phyloP scores from a whole-genome alignment of 2,113 vertebrate species.

The Tychaedon coryphoeus region DNA sequence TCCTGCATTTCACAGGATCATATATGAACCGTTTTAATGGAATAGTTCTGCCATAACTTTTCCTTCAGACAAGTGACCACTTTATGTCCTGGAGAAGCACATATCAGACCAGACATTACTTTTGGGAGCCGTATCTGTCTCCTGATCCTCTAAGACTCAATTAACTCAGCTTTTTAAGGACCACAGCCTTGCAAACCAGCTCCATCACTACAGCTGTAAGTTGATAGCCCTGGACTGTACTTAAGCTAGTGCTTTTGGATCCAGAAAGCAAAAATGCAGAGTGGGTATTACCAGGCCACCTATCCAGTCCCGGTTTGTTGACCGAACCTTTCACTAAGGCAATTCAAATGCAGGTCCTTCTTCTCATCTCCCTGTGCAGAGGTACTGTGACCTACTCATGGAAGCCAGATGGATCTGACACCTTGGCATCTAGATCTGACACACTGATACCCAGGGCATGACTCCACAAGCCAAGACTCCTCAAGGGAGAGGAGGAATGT shows the following conservation, averaged over 20 bases:
- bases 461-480: background rate
- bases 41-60: background rate
- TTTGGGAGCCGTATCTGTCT: background rate
- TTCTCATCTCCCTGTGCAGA: background rate
- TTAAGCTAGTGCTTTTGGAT: background rate
- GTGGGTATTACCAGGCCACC: background rate
- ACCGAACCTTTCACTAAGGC: background rate
- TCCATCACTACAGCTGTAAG: accelerated
- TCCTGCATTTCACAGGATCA: background rate
- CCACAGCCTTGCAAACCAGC: background rate
- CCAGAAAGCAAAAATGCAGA: background rate
- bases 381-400: background rate
- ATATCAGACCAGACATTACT: background rate
- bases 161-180: background rate
- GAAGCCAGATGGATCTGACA: background rate
- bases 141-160: background rate
- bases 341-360: background rate
- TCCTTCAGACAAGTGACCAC: background rate
- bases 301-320: too few species aligned
- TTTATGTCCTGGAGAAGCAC: background rate
- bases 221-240: background rate
- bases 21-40: background rate
- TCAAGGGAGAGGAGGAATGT: background rate
- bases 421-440: background rate
- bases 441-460: background rate